Evolutionary conservation across 2,888 invertebrate species (phyloP).

Genomic region (Nezara viridula): DNA sequence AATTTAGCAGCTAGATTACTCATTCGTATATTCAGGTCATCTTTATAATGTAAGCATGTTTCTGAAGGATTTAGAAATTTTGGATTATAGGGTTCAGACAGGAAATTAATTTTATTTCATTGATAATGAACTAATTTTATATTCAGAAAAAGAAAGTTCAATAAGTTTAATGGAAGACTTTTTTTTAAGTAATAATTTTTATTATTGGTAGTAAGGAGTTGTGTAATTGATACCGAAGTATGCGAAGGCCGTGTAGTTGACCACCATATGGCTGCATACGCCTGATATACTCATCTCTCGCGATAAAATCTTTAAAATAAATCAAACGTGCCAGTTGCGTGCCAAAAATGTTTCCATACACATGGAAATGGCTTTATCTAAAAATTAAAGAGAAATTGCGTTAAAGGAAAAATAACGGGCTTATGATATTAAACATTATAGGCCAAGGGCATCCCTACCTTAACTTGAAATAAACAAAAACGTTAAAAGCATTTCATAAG

Average conservation of each 20-base stretch:
- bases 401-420: not conserved
- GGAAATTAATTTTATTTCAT: too few species aligned
- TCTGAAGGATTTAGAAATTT: too few species aligned
- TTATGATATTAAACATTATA: too few species aligned
- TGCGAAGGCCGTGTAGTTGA: not conserved
- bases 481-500: too few species aligned
- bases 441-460: too few species aligned
- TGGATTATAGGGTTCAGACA: too few species aligned
- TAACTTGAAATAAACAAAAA: too few species aligned
- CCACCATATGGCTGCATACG: constrained; percentile 21
- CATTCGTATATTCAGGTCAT: too few species aligned
- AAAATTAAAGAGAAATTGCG: not conserved
- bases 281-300: not conserved
- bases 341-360: not conserved
- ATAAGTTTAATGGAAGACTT: not conserved
- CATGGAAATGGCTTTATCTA: not conserved
- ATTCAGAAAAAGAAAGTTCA: too few species aligned
- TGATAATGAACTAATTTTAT: too few species aligned
- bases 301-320: not conserved
- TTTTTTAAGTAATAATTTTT: not conserved
- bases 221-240: not conserved
- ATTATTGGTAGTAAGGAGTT: not conserved
- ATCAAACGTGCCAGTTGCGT: not conserved
- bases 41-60: too few species aligned
- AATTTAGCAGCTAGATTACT: too few species aligned